Conservation (phyloP, 2,797 vertebrate genomes). For the Crocodylus rhombifer region DNA sequence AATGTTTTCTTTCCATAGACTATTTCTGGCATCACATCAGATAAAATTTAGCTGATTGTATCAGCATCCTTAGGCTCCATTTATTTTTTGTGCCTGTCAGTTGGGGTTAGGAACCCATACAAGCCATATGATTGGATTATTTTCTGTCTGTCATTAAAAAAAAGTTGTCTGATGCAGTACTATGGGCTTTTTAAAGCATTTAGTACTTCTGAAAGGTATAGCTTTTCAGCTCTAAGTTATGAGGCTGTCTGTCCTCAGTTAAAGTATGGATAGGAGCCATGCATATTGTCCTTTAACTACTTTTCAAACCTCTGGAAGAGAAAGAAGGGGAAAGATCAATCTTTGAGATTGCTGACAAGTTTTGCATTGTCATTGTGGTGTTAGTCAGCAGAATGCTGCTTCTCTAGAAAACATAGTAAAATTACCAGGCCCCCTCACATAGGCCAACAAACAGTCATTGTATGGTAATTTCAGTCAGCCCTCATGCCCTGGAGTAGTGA, state of each 20-base stretch:
- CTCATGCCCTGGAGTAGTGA: neutral
- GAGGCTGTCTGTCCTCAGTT: neutral
- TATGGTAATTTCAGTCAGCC: neutral
- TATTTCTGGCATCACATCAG: neutral
- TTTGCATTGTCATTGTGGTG: neutral
- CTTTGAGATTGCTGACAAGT: neutral
- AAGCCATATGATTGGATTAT: neutral
- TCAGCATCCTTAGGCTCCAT: neutral
- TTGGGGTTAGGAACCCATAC: neutral
- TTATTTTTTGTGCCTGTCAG: slow-evolving; percentile 9
- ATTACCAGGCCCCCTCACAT: neutral
- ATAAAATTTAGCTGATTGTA: slow-evolving; percentile 15
- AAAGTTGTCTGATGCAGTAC: neutral
- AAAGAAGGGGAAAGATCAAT: neutral
- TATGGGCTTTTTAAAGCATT: neutral
- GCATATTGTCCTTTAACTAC: too few species aligned
- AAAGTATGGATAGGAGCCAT: neutral
- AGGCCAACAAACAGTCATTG: neutral
- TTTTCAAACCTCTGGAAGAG: too few species aligned
- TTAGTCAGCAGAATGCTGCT: neutral
- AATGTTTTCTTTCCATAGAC: slow-evolving; percentile 29
- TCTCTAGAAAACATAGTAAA: neutral
- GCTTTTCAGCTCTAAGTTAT: neutral
- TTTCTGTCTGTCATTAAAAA: neutral
- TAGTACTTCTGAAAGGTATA: neutral